A percentile compares a stretch with the other conserved stretches of the same genome.
Evolutionary conservation across 1,140 invertebrate genomes (phyloP).

Genomic region (Scaptomyza graminum): DNA sequence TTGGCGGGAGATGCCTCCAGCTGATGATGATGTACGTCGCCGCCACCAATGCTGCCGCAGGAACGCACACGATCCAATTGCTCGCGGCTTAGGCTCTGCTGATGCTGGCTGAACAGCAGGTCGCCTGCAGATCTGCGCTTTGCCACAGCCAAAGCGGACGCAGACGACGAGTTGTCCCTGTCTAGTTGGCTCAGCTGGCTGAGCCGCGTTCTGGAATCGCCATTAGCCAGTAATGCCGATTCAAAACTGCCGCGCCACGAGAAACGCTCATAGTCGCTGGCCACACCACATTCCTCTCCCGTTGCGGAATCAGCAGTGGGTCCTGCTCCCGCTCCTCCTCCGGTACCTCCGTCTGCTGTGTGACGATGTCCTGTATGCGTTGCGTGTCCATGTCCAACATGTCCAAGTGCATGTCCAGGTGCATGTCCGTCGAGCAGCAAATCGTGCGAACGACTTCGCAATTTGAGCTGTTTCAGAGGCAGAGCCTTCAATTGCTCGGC

Average conservation of each 20-base stretch:
- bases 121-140: constrained; percentile 91
- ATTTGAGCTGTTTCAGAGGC: constrained; percentile 86
- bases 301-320: constrained; percentile 80
- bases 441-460: constrained; percentile 91
- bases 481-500: constrained; percentile 71
- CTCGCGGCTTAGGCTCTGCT: constrained; percentile 90
- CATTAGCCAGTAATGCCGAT: constrained; percentile 91
- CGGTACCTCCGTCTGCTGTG: background rate
- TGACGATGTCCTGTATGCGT: constrained; percentile 47
- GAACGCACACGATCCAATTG: constrained; percentile 90
- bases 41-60: constrained; percentile 91
- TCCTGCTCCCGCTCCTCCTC: constrained; percentile 25
- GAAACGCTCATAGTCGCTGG: constrained; percentile 94
- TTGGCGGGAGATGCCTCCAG: constrained; percentile 84
- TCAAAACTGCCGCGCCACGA: constrained; percentile 96
- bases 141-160: constrained; percentile 88
- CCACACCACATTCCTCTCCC: constrained; percentile 88
- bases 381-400: constrained; percentile 84
- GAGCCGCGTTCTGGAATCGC: constrained; percentile 91
- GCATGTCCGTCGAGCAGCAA: constrained; percentile 85
- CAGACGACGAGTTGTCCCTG: constrained; percentile 87
- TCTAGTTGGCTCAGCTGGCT: constrained; percentile 86
- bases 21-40: constrained; percentile 85
- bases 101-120: constrained; percentile 90
- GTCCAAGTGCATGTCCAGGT: constrained; percentile 17